Conservation (phyloP, 2,888 invertebrate species). For the Imbricaverruca yamaguchii region DNA sequence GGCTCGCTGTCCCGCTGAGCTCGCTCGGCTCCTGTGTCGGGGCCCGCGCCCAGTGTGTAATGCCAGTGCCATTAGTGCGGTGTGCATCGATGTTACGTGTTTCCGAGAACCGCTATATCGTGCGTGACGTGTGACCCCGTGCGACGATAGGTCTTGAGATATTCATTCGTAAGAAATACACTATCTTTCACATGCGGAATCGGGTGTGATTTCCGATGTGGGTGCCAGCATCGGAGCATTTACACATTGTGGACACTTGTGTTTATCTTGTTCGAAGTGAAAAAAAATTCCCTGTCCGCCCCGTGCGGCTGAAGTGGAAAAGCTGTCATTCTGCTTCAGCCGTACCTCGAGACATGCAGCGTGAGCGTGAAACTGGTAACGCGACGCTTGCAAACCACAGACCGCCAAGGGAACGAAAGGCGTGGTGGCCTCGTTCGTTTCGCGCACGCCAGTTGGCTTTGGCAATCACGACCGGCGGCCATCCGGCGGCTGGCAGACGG, state of each 20-base stretch:
- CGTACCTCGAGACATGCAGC: too few relatives aligned
- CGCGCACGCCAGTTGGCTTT: too few relatives aligned
- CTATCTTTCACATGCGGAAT: not conserved
- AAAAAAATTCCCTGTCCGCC: not conserved
- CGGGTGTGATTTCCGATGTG: not conserved
- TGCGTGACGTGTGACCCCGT: not conserved
- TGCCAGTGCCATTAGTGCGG: not conserved
- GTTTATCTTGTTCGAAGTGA: not conserved
- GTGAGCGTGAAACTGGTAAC: too few relatives aligned
- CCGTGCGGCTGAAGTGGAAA: too few relatives aligned
- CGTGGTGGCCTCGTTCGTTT: too few relatives aligned
- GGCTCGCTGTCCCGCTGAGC: not conserved
- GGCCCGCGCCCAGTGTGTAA: not conserved
- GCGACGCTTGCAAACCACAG: too few relatives aligned
- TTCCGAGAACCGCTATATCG: not conserved
- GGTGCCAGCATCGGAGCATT: not conserved
- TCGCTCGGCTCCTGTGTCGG: not conserved
- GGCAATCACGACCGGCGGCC: too few relatives aligned
- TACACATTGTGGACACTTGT: not conserved
- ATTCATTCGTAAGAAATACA: conserved; percentile 8
- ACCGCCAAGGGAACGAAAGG: too few relatives aligned
- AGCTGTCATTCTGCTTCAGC: too few relatives aligned
- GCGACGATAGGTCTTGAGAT: not conserved
- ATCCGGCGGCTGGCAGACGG: too few relatives aligned
- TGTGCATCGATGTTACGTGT: conserved; percentile 14